Base-by-base conservation (phyloP, 2,113 vertebrate genomes). In the Labeo catla region DNA sequence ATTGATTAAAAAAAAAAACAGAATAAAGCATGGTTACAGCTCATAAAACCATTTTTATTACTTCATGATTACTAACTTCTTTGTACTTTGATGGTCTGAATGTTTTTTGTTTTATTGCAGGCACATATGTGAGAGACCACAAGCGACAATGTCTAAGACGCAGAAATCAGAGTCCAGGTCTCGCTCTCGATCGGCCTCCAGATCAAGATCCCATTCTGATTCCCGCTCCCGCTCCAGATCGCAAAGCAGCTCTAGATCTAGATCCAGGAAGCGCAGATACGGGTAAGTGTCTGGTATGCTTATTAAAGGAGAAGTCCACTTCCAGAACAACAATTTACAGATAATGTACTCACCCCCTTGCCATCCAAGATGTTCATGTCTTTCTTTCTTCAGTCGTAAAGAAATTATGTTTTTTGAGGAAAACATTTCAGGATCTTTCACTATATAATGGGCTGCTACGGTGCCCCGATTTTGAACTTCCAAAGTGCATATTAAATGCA, bases 151-250 rank as follows among this genome's bases (percentile, higher is more conserved):
- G 98, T 97, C 98, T 80, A 98, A 98, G 93, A 96, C 96, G 6
- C 95, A 96, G 59, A 98, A 97, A 92, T 98, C 97, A 2, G 95
- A 96, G 85, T 98, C 98, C 1, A 97, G 96, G 87, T 99, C 98
- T 76, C 95, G 96, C 0, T 99, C 98, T 81, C 94, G 94, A 1
- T 97, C 97, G 0, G 96, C 96, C 2, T 97, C 97, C 0, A 92
- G 96, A 4, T 98, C 97, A 0, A 97, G 97, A 9, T 98, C 97
- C 50, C 95, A 95, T 0, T 98, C 97, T n/a, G 95, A 96, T 88
- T 98, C 97, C 1, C 96, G 94, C 4, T 98, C 97, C 54, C 95
- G 96, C 9, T 97, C 97, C 86, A 94, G 93, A 4, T 97, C 97
- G 78, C 86, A 93, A 86, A 95, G 94, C 34, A 95, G 97, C 10